Evolutionary conservation across 2,797 vertebrate genomes (phyloP), one percentile per base, ranked within the genome.

Genomic region (Melanotaenia trifasciata): DNA sequence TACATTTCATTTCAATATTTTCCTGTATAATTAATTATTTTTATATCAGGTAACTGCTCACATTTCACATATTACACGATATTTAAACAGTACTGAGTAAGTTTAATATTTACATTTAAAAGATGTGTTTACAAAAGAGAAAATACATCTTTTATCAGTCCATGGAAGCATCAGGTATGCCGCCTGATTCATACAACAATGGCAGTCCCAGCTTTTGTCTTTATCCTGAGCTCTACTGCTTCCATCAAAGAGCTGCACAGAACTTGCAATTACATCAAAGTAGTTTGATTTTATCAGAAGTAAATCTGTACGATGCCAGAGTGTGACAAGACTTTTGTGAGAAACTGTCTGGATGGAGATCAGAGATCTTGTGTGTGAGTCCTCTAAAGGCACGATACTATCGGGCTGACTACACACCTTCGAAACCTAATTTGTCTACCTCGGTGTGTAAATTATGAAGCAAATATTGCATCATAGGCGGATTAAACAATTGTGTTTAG

Each of bases 401-500:
- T 70, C 56, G 28, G 33, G 61, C 72, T 76, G 85, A 84, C 78
- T 84, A 72, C 83, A 76, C 58, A 80, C 53, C 16, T 10, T 65
- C 20, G 26, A 68, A 71, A 68, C 53, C 78, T 82, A 83, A 87
- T 86, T 84, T 74, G 76, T 81, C 78, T 76, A 84, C 79, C 72
- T 82, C 74, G 57, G 58, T 87, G 75, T 83, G 70, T 80, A 68
- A 87, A 81, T 86, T 80, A 78, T 76, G 72, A 88, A 83, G 81
- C 84, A 84, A 85, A 89, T 84, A 66, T 80, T 75, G 74, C 61
- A 87, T 74, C 77, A 82, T 78, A 74, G 76, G 84, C 78, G 67
- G 74, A 88, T 85, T 88, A 83, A 87, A 84, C 75, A 79, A 85
- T 80, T 84, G 78, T 72, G 68, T 85, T 84, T 79, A 68, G 30